Evolutionary conservation across 1,140 invertebrate species (phyloP).

Genomic region (Hycleus phaleratus): DNA sequence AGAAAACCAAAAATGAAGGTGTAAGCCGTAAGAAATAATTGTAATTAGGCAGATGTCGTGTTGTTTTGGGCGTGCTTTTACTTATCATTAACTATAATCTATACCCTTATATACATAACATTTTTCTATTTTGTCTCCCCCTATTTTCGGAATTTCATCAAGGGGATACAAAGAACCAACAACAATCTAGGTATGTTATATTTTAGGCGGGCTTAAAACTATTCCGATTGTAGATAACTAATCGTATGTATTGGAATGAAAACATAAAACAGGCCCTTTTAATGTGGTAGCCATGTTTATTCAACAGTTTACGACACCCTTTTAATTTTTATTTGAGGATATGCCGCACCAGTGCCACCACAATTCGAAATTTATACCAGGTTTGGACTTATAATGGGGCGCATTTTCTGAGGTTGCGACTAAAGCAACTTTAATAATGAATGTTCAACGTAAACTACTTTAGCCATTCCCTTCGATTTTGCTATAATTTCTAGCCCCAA

Average conservation of each 20-base stretch:
- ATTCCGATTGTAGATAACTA: constrained; percentile 1
- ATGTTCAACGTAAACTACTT: too few relatives aligned
- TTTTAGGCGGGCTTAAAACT: constrained; percentile 3
- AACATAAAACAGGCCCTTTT: constrained; percentile 26
- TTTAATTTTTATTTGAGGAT: too few relatives aligned
- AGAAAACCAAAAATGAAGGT: background rate
- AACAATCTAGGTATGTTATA: background rate
- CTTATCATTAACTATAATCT: constrained; percentile 11
- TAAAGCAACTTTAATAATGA: too few relatives aligned
- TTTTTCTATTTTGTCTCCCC: too few relatives aligned
- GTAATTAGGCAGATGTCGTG: constrained; percentile 12
- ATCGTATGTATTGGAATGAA: constrained; percentile 15
- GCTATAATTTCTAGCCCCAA: too few relatives aligned
- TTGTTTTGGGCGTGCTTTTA: constrained; percentile 9
- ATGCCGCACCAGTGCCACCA: too few relatives aligned
- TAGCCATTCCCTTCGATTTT: too few relatives aligned
- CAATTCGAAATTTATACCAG: too few relatives aligned
- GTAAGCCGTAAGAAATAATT: background rate
- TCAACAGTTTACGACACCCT: background rate
- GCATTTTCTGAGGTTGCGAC: too few relatives aligned
- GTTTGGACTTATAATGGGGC: too few relatives aligned
- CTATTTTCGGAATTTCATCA: too few relatives aligned
- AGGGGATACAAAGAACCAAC: too few relatives aligned
- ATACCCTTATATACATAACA: background rate
- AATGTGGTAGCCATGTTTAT: constrained; percentile 27